These are phyloP conservation scores for Oreochromis spilurus DNA, from an alignment of 2,113 vertebrate species.

Conservation along the genomic window DNA sequence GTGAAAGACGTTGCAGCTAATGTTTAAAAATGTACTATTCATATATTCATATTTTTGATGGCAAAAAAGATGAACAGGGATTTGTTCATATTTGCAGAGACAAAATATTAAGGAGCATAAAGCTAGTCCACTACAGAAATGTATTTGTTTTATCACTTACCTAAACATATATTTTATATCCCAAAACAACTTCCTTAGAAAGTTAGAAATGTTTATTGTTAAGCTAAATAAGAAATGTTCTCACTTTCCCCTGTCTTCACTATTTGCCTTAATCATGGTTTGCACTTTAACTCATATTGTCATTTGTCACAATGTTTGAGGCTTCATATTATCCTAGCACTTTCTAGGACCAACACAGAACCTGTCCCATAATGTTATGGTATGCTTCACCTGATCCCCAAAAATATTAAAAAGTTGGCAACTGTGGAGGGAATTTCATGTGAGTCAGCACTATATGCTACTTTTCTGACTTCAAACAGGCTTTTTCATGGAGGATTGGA, in stretches of 20 bases:
- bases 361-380: background rate
- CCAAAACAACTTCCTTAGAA: background rate
- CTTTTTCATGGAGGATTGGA: background rate
- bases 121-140: background rate
- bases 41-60: background rate
- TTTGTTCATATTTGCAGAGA: background rate
- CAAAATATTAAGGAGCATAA: background rate
- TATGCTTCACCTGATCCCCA: background rate
- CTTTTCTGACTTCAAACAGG: background rate
- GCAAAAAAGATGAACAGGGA: background rate
- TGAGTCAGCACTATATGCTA: background rate
- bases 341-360: background rate
- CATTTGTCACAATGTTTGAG: background rate
- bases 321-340: background rate
- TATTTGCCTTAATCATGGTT: slow-evolving; percentile 36
- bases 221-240: background rate
- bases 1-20: background rate
- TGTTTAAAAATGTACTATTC: background rate
- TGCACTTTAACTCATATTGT: background rate
- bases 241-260: background rate
- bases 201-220: background rate
- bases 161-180: background rate
- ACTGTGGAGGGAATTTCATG: background rate
- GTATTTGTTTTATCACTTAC: background rate
- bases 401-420: background rate